Evolutionary conservation across 2,113 vertebrate species (phyloP).

Genomic region (Apaloderma vittatum): DNA sequence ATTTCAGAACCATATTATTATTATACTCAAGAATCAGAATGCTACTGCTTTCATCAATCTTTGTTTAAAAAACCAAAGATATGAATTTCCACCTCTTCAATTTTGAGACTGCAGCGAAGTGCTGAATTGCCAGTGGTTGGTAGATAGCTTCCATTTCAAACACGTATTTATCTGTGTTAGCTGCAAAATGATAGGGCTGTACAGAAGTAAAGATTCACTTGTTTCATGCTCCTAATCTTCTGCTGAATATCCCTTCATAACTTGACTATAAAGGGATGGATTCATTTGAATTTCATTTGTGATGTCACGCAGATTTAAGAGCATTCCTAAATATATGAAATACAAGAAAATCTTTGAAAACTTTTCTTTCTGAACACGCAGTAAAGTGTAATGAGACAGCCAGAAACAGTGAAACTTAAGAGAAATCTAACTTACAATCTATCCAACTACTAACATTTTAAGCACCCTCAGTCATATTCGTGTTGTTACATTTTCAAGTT

Average conservation of each 20-base stretch:
- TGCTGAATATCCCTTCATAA: constrained; percentile 31
- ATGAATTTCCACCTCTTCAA: constrained; percentile 38
- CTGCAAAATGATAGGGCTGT: constrained; percentile 55
- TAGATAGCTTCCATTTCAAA: constrained; percentile 63
- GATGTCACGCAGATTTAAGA: constrained; percentile 3
- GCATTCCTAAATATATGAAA: not conserved
- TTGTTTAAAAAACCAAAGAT: constrained; percentile 19
- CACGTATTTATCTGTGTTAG: constrained; percentile 59
- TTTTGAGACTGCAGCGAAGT: not conserved
- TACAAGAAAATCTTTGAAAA: not conserved
- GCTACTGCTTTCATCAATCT: constrained; percentile 15
- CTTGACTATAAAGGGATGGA: constrained; percentile 25
- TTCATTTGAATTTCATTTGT: constrained; percentile 45
- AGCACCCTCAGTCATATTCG: not conserved
- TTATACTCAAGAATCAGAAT: not conserved
- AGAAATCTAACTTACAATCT: not conserved
- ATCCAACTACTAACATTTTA: constrained; percentile 22
- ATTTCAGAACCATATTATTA: constrained; percentile 21
- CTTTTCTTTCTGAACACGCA: not conserved
- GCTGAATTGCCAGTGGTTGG: constrained; percentile 52
- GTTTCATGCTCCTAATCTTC: constrained; percentile 50
- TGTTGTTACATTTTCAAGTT: constrained; percentile 37
- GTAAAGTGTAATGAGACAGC: not conserved
- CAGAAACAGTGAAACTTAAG: not conserved
- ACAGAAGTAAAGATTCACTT: constrained; percentile 29